Evolutionary conservation across 2,797 vertebrate species (phyloP).

Genomic region (Phataginus tricuspis): DNA sequence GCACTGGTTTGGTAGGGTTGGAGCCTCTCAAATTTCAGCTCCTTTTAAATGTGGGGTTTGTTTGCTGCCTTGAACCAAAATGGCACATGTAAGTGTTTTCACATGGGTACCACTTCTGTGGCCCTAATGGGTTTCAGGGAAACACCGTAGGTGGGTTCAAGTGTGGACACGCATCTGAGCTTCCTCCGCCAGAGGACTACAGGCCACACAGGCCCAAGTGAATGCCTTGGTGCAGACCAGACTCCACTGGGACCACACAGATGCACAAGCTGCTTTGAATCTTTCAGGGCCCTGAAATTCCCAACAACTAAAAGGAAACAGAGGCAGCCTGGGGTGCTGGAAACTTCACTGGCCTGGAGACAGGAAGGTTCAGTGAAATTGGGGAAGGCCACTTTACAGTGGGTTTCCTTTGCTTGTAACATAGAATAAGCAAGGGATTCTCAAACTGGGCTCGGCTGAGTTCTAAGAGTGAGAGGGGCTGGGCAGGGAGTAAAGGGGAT

Average conservation of each 20-base stretch:
- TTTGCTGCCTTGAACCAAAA: conserved; percentile 25
- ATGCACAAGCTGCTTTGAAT: conserved; percentile 56
- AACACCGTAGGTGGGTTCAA: conserved; percentile 24
- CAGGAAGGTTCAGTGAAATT: neutral
- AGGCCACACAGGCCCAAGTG: conserved; percentile 57
- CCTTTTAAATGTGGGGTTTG: neutral
- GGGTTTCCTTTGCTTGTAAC: neutral
- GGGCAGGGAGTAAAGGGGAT: neutral
- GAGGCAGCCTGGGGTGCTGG: conserved; percentile 5
- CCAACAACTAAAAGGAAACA: conserved; percentile 32
- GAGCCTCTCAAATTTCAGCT: neutral
- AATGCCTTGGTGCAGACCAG: neutral
- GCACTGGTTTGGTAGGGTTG: neutral
- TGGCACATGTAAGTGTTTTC: conserved; percentile 50
- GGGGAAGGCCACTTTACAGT: neutral
- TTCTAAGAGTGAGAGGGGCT: neutral
- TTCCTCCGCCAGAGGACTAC: neutral
- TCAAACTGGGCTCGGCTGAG: neutral
- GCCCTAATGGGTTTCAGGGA: conserved; percentile 60
- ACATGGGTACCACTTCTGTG: neutral
- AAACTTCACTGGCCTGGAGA: neutral
- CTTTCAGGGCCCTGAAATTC: conserved; percentile 14
- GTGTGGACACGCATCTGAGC: neutral
- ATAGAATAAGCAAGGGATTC: neutral
- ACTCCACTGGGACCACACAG: conserved; percentile 64